These are phyloP conservation scores for Mystacides longicornis DNA, from an alignment of 2,888 invertebrate genomes.

Conservation along the genomic window DNA sequence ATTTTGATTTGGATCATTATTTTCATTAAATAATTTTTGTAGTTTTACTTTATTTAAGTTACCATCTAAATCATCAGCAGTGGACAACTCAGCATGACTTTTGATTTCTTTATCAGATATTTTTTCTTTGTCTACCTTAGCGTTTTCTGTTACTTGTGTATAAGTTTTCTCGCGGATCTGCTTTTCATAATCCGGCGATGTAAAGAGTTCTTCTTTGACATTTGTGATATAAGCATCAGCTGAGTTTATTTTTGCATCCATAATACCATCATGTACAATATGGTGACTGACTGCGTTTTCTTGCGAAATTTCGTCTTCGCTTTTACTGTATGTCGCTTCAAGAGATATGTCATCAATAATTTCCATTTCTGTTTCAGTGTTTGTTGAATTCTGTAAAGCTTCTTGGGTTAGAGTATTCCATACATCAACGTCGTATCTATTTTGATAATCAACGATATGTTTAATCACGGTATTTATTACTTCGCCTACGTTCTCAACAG, in stretches of 20 bases:
- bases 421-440: constrained; percentile 24
- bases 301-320: not conserved
- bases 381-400: not conserved
- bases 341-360: not conserved
- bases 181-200: constrained; percentile 7
- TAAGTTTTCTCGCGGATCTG: not conserved
- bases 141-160: constrained; percentile 1
- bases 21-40: not conserved
- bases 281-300: not conserved
- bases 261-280: not conserved
- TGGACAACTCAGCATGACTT: not conserved
- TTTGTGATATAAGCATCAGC: constrained; percentile 24
- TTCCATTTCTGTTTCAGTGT: not conserved
- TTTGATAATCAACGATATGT: constrained; percentile 42
- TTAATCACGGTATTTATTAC: constrained; percentile 48
- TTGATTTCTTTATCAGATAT: not conserved
- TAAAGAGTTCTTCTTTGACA: constrained; percentile 19
- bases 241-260: not conserved
- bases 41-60: not conserved
- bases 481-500: constrained; percentile 47
- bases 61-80: not conserved
- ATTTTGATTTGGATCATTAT: not conserved
- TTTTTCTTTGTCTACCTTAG: not conserved
- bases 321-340: not conserved
- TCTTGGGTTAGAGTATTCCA: not conserved